These are phyloP conservation scores for Orius laevigatus DNA, from an alignment of 1,140 invertebrate species.

Conservation along the genomic window DNA sequence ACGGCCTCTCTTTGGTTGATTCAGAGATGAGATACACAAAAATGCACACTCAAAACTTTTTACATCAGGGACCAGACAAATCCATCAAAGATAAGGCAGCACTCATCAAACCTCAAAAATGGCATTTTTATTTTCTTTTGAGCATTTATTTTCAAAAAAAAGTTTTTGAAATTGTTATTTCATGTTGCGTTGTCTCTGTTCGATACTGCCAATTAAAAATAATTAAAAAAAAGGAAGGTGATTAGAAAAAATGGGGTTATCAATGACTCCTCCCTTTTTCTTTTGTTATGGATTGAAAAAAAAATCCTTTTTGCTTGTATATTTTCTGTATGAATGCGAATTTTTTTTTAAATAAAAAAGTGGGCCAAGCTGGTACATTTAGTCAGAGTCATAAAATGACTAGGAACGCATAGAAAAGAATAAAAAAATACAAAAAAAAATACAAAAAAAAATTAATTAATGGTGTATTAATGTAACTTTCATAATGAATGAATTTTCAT, in stretches of 20 bases:
- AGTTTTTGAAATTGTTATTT: too few species aligned
- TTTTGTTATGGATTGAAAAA: too few species aligned
- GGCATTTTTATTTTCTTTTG: conserved; percentile 10
- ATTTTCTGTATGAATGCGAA: too few species aligned
- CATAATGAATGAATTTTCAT: conserved; percentile 19
- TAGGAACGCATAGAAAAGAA: conserved; percentile 3
- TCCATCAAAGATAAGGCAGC: neutral
- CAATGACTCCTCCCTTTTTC: too few species aligned
- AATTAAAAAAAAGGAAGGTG: too few species aligned
- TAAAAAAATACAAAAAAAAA: neutral
- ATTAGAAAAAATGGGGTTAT: too few species aligned
- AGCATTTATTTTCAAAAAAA: too few species aligned
- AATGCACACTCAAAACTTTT: conserved; percentile 1
- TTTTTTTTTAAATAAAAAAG: neutral
- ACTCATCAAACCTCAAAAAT: too few species aligned
- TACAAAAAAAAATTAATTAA: conserved; percentile 7
- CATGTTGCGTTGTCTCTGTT: too few species aligned
- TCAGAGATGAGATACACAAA: neutral
- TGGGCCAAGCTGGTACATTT: conserved; percentile 6
- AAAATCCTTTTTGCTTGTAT: too few species aligned
- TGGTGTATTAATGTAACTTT: conserved; percentile 18
- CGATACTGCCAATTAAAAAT: too few species aligned
- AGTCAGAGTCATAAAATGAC: conserved; percentile 8
- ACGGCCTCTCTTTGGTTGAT: neutral
- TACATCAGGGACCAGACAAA: conserved; percentile 9